These are phyloP conservation scores for Apodemus sylvaticus DNA, from an alignment of 2,113 vertebrate species.

Conservation along the genomic window DNA sequence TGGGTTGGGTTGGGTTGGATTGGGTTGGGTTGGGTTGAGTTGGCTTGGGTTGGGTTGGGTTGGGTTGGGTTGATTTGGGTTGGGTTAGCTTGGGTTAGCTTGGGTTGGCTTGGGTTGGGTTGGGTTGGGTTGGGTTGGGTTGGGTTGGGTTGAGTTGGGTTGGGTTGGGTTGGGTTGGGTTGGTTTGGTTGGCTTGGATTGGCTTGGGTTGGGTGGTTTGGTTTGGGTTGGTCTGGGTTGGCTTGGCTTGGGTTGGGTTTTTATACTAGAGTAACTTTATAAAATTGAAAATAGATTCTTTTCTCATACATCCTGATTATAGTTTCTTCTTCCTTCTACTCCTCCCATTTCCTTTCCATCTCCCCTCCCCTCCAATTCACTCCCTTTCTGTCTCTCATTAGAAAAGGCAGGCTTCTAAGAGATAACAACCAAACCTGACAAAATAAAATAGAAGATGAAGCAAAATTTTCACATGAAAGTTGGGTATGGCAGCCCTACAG, in stretches of 20 bases:
- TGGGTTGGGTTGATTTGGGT: too few relatives aligned
- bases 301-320: background rate
- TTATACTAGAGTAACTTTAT: background rate
- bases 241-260: background rate
- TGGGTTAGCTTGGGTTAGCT: too few relatives aligned
- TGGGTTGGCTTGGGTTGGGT: too few relatives aligned
- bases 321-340: background rate
- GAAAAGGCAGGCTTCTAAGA: background rate
- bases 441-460: background rate
- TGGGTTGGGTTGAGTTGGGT: too few relatives aligned
- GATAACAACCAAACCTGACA: background rate
- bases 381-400: background rate
- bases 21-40: too few relatives aligned
- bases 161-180: too few relatives aligned
- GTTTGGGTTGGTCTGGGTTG: too few relatives aligned
- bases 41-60: too few relatives aligned
- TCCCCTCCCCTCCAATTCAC: background rate
- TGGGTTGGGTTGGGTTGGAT: too few relatives aligned
- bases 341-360: background rate
- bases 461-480: background rate
- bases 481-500: background rate
- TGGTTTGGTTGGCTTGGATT: too few relatives aligned
- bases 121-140: too few relatives aligned
- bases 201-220: too few relatives aligned
- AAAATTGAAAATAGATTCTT: background rate